Evolutionary conservation across 2,113 vertebrate species (phyloP), one percentile per base, ranked within the genome.

Genomic region (Arothron firmamentum): DNA sequence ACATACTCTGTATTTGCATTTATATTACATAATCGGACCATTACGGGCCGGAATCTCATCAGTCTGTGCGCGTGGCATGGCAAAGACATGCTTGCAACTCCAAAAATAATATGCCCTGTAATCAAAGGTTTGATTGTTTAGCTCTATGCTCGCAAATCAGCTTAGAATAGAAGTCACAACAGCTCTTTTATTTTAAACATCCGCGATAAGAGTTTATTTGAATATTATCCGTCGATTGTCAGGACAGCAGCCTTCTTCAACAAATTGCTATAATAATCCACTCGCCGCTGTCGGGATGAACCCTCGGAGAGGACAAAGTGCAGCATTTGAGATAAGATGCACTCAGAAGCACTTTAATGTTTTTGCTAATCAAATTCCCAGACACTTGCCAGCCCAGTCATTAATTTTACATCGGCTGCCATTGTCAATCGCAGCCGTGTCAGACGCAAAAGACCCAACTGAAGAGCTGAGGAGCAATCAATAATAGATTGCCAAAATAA

Each of bases 401-500:
- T 93, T 93, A 89, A 93, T 92, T 93, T 92, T 88, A 78, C 82
- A 77, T 92, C 90, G 86, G 81, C 70, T 82, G 82, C 87, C 70
- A 81, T 75, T 84, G 85, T 90, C 82, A 74, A 85, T 85, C 75
- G 78, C 88, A 91, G 88, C 85, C 71, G 87, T 91, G 93, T 91
- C 85, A 91, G 90, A 93, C 89, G 85, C 91, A 92, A 92, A 90
- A 92, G 89, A 71, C 77, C 80, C 80, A 92, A 91, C 93, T 88
- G 91, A 93, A 94, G 91, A 92, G 88, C 83, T 86, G 85, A 88
- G 77, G 87, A 91, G 87, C 84, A 87, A 88, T 85, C 86, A 61
- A 65, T 94, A 91, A 93, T 93, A 51, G 87, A 93, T 92, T 88
- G 85, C 86, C 49, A 67, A 90, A 90, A 92, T 92, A 94, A 94